phyloP scores from a whole-genome alignment of 2,797 vertebrate genomes.

The Eptatretus atami region DNA sequence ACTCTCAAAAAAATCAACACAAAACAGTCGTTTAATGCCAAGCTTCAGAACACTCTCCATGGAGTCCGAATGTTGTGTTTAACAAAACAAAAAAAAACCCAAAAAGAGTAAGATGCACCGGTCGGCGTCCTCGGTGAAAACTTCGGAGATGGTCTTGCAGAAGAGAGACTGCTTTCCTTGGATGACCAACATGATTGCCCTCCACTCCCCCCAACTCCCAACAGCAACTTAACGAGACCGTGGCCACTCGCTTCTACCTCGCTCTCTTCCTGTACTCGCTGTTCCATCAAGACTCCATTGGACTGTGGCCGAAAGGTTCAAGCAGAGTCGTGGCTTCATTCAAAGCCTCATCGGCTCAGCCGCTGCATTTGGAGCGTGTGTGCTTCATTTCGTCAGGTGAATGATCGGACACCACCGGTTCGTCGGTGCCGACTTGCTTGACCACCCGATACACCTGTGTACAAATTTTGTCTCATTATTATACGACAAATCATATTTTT shows the following conservation, averaged over 20 bases:
- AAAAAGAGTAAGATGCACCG: no score
- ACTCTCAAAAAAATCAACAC: no score
- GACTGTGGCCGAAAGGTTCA: constrained; percentile 41
- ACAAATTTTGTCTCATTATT: neutral
- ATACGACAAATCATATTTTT: no score
- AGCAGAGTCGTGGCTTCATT: constrained; percentile 40
- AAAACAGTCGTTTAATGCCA: neutral
- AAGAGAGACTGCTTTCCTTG: neutral
- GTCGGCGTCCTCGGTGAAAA: no score
- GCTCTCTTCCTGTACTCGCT: constrained; percentile 36
- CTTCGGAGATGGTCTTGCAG: neutral
- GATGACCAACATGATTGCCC: neutral
- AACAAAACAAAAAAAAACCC: no score
- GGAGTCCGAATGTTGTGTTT: no score
- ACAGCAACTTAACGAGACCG: constrained; percentile 23
- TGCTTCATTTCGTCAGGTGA: constrained; percentile 72
- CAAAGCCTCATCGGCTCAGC: constrained; percentile 45
- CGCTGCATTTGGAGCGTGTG: constrained; percentile 48
- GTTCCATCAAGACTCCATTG: constrained; percentile 51
- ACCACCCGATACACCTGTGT: no score
- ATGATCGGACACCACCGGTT: no score
- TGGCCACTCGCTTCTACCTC: constrained; percentile 36
- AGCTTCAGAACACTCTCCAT: no score
- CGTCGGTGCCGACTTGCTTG: no score
- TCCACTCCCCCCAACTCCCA: constrained; percentile 11